phyloP scores from a whole-genome alignment of 2,888 invertebrate genomes.

The Pseudococcus longispinus region DNA sequence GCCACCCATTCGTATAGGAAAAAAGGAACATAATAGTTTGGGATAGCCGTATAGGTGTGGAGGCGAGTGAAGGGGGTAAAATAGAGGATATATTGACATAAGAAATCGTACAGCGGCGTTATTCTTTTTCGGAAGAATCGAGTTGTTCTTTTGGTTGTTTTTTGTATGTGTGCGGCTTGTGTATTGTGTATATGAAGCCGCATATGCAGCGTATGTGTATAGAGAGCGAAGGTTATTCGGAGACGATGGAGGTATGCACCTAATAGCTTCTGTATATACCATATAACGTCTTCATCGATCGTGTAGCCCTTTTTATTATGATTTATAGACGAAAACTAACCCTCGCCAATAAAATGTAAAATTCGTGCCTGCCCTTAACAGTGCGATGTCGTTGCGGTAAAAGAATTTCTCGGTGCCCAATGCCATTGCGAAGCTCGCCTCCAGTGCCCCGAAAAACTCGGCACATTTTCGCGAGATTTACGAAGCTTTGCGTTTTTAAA shows the following conservation, averaged over 20 bases:
- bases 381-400: constrained; percentile 25
- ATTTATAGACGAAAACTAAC: constrained; percentile 38
- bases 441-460: not conserved
- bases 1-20: not conserved
- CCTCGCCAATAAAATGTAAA: constrained; percentile 44
- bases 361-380: constrained; percentile 31
- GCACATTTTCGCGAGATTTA: constrained; percentile 12
- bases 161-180: not conserved
- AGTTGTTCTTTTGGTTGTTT: not conserved
- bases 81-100: constrained; percentile 24
- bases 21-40: no score
- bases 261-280: constrained; percentile 33
- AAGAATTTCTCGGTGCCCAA: not conserved
- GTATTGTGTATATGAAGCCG: not conserved
- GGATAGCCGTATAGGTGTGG: no score
- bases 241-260: constrained; percentile 14
- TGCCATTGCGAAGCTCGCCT: not conserved
- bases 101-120: constrained; percentile 44
- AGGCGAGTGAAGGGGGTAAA: not conserved
- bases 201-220: not conserved
- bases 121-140: not conserved
- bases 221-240: not conserved
- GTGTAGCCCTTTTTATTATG: constrained; percentile 40
- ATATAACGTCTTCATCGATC: constrained; percentile 43
- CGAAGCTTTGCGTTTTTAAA: constrained; percentile 11